A percentile compares a stretch with the other conserved stretches of the same genome.
Evolutionary conservation across 2,888 invertebrate species (phyloP).

Genomic region (Penaeus monodon): DNA sequence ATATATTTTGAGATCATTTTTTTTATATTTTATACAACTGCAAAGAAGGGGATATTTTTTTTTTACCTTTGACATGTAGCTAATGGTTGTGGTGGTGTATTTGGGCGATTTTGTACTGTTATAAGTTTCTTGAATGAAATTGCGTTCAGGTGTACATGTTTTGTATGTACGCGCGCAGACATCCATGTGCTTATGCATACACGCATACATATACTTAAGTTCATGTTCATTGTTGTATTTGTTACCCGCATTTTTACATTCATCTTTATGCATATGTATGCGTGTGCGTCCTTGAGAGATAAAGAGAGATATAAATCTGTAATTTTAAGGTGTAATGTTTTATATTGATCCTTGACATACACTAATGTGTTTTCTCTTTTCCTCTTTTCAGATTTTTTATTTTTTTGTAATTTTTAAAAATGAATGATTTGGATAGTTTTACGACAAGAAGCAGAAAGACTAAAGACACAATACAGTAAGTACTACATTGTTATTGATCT

Average conservation of each 20-base stretch:
- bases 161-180: not conserved
- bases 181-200: too few species aligned
- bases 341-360: not conserved
- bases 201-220: too few species aligned
- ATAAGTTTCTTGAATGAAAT: too few species aligned
- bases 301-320: too few species aligned
- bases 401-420: conserved; percentile 65
- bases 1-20: not conserved
- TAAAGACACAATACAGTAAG: conserved; percentile 65
- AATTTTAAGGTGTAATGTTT: too few species aligned
- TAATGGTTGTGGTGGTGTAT: too few species aligned
- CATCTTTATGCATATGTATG: too few species aligned
- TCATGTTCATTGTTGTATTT: too few species aligned
- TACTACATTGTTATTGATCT: conserved; percentile 25
- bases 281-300: too few species aligned
- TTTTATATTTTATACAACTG: not conserved
- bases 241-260: too few species aligned
- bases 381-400: conserved; percentile 63
- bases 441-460: conserved; percentile 65
- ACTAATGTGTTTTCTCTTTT: conserved; percentile 25
- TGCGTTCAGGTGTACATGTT: not conserved
- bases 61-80: not conserved
- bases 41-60: not conserved
- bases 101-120: too few species aligned
- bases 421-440: conserved; percentile 66